Evolutionary conservation across 2,888 invertebrate species (phyloP), one percentile per base, ranked within the genome.

Genomic region (Tromatobia lineatoria): DNA sequence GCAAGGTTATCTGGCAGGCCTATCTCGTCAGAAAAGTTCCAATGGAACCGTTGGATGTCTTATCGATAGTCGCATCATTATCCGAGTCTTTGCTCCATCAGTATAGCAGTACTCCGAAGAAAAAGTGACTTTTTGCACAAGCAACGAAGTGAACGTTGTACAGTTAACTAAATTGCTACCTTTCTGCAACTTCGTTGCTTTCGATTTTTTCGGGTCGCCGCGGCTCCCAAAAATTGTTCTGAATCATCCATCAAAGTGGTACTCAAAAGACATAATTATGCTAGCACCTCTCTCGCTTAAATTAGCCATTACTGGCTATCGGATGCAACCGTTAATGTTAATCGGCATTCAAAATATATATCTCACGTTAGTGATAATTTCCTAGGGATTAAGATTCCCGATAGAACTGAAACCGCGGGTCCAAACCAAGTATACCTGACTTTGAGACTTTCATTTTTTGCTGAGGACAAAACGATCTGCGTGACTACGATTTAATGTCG

Each of bases 311-410:
- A 86, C 79, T 10, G 83, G 70, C 1, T 82, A 86, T 66, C 50
- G 82, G 25, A 84, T 82, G 76, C 82, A 81, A 54, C 79, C 79
- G 10, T 52, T 82, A 45, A 25, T 75, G 20, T n/a, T 75, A 4
- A 82, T 83, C 13, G 71, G 71, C 38, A 75, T 59, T 18, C 29
- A 59, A 25, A 86, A n/a, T n/a, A 86, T 23, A 83, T 82, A 29
- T 18, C 50, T 20, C 25, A 47, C 25, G 54, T 34, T 34, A 66
- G 11, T n/a, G 70, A 76, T 13, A 42, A 25, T 6, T 61, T 25
- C 6, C 23, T 78, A n/a, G 74, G 82, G 59, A 86, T 84, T 15
- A 76, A 79, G 50, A 83, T 86, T 23, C 79, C 23, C 4, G 59
- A 77, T 54, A 25, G 3, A 4, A 57, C 82, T 3, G 82, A 84